Evolutionary conservation across 2,113 vertebrate species (phyloP).

Genomic region (Condylura cristata): DNA sequence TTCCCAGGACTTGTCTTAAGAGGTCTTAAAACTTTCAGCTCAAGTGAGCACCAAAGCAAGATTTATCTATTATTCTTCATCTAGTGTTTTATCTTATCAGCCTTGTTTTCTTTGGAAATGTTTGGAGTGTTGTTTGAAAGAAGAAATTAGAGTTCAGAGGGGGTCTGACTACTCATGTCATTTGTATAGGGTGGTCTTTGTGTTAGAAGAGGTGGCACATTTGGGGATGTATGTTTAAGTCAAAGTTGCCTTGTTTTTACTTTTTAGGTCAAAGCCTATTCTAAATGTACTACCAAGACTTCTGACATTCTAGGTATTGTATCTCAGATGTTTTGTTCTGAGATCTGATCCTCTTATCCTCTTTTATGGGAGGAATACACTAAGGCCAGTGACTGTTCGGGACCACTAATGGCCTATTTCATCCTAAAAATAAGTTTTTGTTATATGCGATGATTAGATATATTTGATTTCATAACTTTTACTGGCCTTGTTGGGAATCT

Average conservation of each 20-base stretch:
- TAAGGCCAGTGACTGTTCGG: conserved; percentile 26
- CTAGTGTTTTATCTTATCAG: conserved; percentile 23
- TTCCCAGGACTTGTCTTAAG: conserved; percentile 41
- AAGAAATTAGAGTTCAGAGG: conserved; percentile 42
- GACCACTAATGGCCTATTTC: conserved; percentile 44
- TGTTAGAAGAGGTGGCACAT: neutral
- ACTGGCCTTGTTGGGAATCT: conserved; percentile 1
- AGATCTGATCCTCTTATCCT: conserved; percentile 46
- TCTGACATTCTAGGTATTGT: conserved; percentile 61
- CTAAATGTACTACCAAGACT: conserved; percentile 44
- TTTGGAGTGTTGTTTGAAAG: conserved; percentile 66
- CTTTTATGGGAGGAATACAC: conserved; percentile 27
- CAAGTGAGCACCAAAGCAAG: conserved; percentile 34
- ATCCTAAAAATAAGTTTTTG: conserved; percentile 52
- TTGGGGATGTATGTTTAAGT: conserved; percentile 46
- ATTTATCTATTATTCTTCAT: conserved; percentile 63
- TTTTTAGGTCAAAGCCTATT: conserved; percentile 58
- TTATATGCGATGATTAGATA: conserved; percentile 35
- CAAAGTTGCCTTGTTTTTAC: conserved; percentile 54
- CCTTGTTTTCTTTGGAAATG: conserved; percentile 61
- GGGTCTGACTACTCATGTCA: neutral
- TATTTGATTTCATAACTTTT: conserved; percentile 50
- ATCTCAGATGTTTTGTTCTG: conserved; percentile 29
- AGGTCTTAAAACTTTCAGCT: conserved; percentile 54
- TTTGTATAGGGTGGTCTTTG: conserved; percentile 45